These are phyloP conservation scores for Ciconia nigra DNA, from an alignment of 2,797 vertebrate genomes.

Conservation along the genomic window DNA sequence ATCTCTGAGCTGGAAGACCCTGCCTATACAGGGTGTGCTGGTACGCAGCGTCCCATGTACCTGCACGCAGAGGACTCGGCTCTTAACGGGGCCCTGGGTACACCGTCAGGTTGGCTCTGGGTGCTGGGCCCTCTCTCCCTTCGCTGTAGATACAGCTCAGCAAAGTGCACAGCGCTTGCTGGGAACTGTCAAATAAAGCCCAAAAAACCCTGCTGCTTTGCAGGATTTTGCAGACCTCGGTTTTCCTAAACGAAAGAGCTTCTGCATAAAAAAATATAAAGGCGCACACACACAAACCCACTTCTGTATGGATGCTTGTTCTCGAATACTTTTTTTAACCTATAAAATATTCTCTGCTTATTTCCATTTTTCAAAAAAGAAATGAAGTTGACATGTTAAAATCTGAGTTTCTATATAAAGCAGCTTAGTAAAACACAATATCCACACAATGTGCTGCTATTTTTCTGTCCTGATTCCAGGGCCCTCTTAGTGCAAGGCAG, in stretches of 20 bases:
- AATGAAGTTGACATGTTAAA: slow-evolving; percentile 52
- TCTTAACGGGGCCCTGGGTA: not conserved
- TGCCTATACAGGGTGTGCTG: not conserved
- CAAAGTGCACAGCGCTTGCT: not conserved
- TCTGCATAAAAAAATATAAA: slow-evolving; percentile 1
- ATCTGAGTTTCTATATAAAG: slow-evolving; percentile 42
- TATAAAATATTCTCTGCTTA: slow-evolving; percentile 45
- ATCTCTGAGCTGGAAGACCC: not conserved
- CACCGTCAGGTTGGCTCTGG: not conserved
- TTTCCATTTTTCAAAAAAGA: slow-evolving; percentile 42
- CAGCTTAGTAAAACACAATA: slow-evolving; percentile 51
- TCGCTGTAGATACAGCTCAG: not conserved
- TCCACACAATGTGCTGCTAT: slow-evolving; percentile 25
- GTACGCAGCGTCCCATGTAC: not conserved
- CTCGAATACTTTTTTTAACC: slow-evolving; percentile 42
- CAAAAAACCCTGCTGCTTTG: not conserved
- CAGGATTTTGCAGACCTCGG: not conserved
- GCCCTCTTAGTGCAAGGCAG: slow-evolving; percentile 23
- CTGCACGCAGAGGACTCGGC: not conserved
- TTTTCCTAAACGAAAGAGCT: not conserved
- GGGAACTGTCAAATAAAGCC: not conserved
- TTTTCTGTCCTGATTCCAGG: slow-evolving; percentile 7
- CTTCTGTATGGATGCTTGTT: slow-evolving; percentile 2
- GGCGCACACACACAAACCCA: not conserved
- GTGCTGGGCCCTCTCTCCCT: not conserved